A percentile compares a stretch with the other conserved stretches of the same genome.
Conservation (phyloP, 2,797 vertebrate species). For the Pangasius larnaudii region DNA sequence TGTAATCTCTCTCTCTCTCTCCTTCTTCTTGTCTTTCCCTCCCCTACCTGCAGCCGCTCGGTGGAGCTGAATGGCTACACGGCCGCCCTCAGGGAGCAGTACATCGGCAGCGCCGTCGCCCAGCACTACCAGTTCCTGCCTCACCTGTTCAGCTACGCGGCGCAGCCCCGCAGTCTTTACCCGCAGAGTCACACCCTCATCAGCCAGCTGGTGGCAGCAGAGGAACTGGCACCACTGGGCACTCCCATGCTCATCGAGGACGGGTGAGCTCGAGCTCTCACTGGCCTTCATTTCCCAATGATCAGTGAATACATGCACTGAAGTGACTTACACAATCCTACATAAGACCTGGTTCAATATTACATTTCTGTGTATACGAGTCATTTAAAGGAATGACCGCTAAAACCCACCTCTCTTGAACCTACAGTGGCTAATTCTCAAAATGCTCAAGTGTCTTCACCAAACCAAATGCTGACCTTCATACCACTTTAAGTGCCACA, state of each 20-base stretch:
- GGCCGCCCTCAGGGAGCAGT: conserved; percentile 93
- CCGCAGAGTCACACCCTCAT: conserved; percentile 92
- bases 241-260: conserved; percentile 98
- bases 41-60: conserved; percentile 80
- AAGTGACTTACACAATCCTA: neutral
- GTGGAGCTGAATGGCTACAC: conserved; percentile 93
- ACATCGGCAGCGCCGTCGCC: conserved; percentile 89
- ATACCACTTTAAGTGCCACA: neutral
- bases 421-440: neutral
- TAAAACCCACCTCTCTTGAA: neutral
- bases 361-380: neutral
- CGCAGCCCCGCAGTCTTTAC: conserved; percentile 88
- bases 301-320: neutral
- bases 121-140: conserved; percentile 94
- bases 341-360: neutral
- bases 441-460: neutral
- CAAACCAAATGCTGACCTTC: neutral
- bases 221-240: conserved; percentile 89
- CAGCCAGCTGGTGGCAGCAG: conserved; percentile 90
- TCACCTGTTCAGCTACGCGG: conserved; percentile 91
- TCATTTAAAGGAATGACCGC: neutral
- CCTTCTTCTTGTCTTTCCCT: neutral
- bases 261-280: conserved; percentile 80
- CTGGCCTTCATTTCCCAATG: neutral
- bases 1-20: neutral